A percentile compares a stretch with the other conserved stretches of the same genome.
Evolutionary conservation across 2,888 invertebrate genomes (phyloP).

Genomic region (Arctia plantaginis): DNA sequence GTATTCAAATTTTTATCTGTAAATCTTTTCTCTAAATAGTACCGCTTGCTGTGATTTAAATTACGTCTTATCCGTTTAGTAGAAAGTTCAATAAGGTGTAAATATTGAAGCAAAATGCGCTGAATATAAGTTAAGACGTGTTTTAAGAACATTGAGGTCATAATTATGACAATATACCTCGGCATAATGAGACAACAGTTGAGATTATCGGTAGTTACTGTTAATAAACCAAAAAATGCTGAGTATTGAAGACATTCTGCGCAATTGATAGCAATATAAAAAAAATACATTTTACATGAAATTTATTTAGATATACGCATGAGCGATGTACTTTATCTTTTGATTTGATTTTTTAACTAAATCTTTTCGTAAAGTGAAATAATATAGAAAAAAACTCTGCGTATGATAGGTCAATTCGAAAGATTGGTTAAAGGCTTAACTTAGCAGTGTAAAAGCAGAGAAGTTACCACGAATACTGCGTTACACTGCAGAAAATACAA

Average conservation of each 20-base stretch:
- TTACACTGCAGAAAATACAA: neutral
- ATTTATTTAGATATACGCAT: no score
- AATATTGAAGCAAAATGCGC: constrained; percentile 34
- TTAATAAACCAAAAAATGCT: neutral
- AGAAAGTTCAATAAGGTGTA: constrained; percentile 49
- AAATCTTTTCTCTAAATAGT: neutral
- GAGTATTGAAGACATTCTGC: neutral
- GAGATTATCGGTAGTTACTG: neutral
- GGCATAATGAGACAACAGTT: neutral
- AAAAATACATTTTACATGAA: no score
- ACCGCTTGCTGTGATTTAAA: constrained; percentile 19
- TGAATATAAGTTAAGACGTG: neutral
- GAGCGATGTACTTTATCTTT: no score
- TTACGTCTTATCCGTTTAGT: constrained; percentile 39
- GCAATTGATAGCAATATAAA: no score
- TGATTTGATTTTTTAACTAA: no score
- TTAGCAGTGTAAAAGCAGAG: neutral
- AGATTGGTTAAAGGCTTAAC: no score
- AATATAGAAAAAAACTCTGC: no score
- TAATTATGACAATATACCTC: neutral
- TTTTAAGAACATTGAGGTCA: neutral
- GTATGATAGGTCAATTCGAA: neutral
- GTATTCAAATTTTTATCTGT: no score
- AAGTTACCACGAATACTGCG: neutral
- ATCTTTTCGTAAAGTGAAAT: no score